Conservation (phyloP, 2,888 invertebrate species). For the Lasius platythorax region DNA sequence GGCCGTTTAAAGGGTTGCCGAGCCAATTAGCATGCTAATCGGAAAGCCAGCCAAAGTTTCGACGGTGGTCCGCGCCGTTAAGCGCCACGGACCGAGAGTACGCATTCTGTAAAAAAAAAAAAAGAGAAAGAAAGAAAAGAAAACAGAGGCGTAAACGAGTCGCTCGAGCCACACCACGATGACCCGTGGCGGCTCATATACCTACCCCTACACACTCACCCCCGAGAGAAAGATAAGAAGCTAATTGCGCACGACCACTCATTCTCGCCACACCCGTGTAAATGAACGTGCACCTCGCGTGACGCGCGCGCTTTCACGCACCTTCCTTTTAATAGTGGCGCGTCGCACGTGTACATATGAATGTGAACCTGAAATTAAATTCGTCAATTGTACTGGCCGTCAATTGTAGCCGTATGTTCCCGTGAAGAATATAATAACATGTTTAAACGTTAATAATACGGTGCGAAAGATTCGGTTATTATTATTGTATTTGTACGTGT, state of each 20-base stretch:
- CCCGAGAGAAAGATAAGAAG: slow-evolving; percentile 70
- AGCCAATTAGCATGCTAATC: slow-evolving; percentile 77
- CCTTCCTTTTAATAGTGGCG: slow-evolving; percentile 71
- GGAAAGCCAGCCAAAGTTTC: slow-evolving; percentile 68
- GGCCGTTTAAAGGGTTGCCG: slow-evolving; percentile 77
- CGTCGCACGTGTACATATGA: slow-evolving; percentile 52
- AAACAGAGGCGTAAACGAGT: slow-evolving; percentile 63
- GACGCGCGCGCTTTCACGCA: slow-evolving; percentile 74
- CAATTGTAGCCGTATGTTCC: slow-evolving; percentile 5
- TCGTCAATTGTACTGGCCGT: slow-evolving; percentile 48
- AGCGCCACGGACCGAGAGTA: slow-evolving; percentile 11
- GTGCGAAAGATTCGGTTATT: not conserved
- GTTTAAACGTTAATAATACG: not conserved
- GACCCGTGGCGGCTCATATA: slow-evolving; percentile 49
- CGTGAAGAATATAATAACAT: slow-evolving; percentile 24
- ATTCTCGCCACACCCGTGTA: slow-evolving; percentile 77
- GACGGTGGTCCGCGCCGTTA: slow-evolving; percentile 36
- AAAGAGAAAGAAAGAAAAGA: slow-evolving; percentile 24
- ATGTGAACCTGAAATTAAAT: slow-evolving; percentile 65
- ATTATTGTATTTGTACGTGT: not conserved
- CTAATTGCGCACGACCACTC: slow-evolving; percentile 75
- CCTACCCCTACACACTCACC: slow-evolving; percentile 50
- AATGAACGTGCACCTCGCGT: slow-evolving; percentile 74
- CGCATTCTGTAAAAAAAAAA: slow-evolving; percentile 37
- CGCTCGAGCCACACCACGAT: slow-evolving; percentile 36